Evolutionary conservation across 2,888 invertebrate genomes (phyloP).

Genomic region (Choristoneura rosaceana): DNA sequence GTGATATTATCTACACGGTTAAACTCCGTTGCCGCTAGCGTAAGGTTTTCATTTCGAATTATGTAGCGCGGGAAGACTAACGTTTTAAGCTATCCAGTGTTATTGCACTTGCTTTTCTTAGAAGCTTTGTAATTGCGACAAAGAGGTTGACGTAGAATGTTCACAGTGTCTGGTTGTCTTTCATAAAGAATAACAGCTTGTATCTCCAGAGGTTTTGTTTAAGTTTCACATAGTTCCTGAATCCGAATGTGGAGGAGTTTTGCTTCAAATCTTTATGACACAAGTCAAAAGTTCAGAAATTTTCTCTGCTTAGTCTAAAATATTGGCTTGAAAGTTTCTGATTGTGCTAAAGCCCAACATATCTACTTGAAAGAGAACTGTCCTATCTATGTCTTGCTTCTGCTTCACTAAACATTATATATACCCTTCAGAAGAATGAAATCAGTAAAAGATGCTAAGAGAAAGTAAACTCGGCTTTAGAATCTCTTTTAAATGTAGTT

Average conservation of each 20-base stretch:
- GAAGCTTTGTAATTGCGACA: not conserved
- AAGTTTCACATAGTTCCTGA: not conserved
- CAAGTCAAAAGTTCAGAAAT: no score
- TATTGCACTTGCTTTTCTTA: slow-evolving; percentile 9
- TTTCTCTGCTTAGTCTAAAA: no score
- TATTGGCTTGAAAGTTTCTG: no score
- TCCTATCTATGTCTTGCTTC: not conserved
- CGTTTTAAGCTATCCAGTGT: not conserved
- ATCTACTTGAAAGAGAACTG: no score
- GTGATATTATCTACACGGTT: slow-evolving; percentile 41
- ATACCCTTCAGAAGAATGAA: not conserved
- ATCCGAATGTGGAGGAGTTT: not conserved
- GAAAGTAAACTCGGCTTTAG: not conserved
- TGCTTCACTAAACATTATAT: not conserved
- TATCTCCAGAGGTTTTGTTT: not conserved
- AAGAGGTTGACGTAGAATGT: not conserved
- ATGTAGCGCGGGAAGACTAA: not conserved
- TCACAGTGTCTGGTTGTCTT: not conserved
- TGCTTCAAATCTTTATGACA: no score
- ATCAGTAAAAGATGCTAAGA: not conserved
- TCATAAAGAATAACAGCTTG: not conserved
- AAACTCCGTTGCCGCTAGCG: slow-evolving; percentile 44
- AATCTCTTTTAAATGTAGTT: not conserved
- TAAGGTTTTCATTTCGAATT: slow-evolving; percentile 34
- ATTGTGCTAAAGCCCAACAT: no score